Evolutionary conservation across 2,113 vertebrate species (phyloP).

Genomic region (Pluvialis apricaria): DNA sequence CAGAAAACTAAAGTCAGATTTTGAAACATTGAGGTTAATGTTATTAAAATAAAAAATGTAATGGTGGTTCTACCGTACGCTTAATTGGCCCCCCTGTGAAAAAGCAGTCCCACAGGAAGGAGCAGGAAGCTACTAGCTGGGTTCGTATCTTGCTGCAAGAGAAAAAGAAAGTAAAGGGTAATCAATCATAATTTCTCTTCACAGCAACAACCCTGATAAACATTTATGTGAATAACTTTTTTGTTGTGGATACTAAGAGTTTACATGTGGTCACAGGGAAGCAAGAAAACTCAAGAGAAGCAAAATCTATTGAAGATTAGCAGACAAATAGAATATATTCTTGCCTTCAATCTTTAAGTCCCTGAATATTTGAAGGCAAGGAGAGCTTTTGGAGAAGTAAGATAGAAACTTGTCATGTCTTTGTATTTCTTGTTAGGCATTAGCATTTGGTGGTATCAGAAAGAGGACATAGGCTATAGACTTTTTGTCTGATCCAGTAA

Average conservation of each 20-base stretch:
- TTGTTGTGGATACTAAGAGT: neutral
- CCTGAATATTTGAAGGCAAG: neutral
- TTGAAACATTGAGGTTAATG: neutral
- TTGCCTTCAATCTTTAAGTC: neutral
- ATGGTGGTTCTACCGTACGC: neutral
- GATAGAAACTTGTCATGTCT: neutral
- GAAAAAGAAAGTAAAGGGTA: neutral
- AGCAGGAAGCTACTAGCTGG: neutral
- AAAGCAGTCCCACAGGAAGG: neutral
- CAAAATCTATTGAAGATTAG: neutral
- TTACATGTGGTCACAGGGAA: neutral
- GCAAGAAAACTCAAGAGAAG: neutral
- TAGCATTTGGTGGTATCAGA: neutral
- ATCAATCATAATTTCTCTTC: conserved; percentile 2
- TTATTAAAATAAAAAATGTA: neutral
- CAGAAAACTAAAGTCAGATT: neutral
- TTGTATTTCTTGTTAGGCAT: neutral
- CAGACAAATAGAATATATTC: neutral
- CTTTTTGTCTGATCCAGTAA: neutral
- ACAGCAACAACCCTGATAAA: neutral
- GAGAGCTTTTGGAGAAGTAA: neutral
- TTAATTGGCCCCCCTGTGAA: neutral
- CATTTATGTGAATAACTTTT: neutral
- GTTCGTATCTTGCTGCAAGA: neutral
- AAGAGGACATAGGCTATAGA: neutral